These are phyloP conservation scores for Epizoanthus rinbou DNA, from an alignment of 92 coral and sea anemone genomes.

Conservation along the genomic window DNA sequence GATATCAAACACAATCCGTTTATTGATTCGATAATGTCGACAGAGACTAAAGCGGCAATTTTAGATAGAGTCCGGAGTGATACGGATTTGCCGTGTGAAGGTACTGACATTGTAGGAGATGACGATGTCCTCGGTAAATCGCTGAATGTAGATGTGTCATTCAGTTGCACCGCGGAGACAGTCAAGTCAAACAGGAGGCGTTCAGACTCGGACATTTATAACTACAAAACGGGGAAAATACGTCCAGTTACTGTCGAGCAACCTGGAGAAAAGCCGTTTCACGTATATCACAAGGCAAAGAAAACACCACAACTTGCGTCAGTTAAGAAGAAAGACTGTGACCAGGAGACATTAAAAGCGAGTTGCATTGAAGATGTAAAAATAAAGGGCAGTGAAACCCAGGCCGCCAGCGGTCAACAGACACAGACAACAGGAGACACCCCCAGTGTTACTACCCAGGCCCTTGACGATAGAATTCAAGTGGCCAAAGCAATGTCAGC, in stretches of 20 bases:
- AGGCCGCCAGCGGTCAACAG: neutral
- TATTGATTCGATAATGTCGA: conserved; percentile 56
- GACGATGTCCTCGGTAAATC: neutral
- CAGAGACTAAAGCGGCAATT: conserved; percentile 22
- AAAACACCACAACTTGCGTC: too few species aligned
- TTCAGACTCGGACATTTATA: conserved; percentile 18
- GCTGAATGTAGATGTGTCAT: neutral
- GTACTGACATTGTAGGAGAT: neutral
- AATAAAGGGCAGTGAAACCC: conserved; percentile 10
- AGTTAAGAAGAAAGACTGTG: neutral
- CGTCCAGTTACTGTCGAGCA: conserved; percentile 3
- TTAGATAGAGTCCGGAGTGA: conserved; percentile 24
- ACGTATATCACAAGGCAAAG: neutral
- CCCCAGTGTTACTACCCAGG: conserved; percentile 41
- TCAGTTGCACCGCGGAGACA: neutral
- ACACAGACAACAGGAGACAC: neutral
- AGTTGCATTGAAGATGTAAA: neutral
- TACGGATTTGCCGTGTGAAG: neutral
- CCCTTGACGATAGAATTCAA: conserved; percentile 58
- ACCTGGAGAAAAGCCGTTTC: neutral
- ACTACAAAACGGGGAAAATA: neutral
- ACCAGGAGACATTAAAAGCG: neutral
- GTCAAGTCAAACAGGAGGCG: conserved; percentile 1
- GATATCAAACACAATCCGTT: conserved; percentile 75
- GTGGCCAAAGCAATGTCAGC: conserved; percentile 74